These are phyloP conservation scores for Penelope pileata DNA, from an alignment of 2,113 vertebrate genomes.

Conservation along the genomic window DNA sequence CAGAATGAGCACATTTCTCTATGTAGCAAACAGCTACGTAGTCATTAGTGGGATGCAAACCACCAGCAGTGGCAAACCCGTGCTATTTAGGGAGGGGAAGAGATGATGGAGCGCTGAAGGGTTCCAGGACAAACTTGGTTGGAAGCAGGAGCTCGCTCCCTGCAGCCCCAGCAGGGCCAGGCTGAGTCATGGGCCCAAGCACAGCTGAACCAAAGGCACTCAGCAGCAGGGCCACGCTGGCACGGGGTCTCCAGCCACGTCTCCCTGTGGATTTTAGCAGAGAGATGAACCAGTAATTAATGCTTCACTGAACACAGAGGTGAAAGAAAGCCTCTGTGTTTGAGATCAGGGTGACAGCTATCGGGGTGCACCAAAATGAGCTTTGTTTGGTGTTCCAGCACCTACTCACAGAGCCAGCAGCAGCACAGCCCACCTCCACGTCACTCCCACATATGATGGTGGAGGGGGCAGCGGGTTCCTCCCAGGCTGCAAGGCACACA, in stretches of 20 bases:
- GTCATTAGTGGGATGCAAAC: neutral
- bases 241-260: rapidly evolving
- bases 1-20: neutral
- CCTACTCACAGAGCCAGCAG: neutral
- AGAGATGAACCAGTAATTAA: neutral
- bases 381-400: rapidly evolving
- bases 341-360: neutral
- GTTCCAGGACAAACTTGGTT: neutral
- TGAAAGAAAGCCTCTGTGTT: rapidly evolving
- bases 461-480: neutral
- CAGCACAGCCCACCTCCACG: rapidly evolving
- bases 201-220: neutral
- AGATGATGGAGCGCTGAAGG: neutral
- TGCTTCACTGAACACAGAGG: rapidly evolving
- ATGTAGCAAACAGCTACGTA: neutral
- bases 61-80: neutral
- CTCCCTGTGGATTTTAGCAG: rapidly evolving
- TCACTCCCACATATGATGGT: rapidly evolving
- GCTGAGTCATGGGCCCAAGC: neutral
- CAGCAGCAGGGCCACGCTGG: neutral
- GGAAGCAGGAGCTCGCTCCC: neutral
- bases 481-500: neutral
- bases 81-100: neutral
- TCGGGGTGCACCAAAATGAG: neutral
- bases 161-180: neutral